Conservation (phyloP, 2,888 invertebrate species). For the Limnephilus lunatus region DNA sequence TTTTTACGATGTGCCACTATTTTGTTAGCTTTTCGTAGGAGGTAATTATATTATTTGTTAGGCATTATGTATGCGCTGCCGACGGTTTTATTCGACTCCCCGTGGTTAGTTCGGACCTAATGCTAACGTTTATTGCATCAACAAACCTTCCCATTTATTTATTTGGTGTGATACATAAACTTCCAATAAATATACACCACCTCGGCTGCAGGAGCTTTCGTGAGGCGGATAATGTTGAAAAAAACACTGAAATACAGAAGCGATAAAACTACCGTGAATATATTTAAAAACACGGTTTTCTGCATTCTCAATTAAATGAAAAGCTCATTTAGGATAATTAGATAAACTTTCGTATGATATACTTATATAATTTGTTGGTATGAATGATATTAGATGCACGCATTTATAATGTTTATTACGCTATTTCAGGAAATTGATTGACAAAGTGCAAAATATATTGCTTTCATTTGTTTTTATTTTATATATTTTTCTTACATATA, state of each 20-base stretch:
- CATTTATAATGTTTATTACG: no score
- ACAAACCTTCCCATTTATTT: constrained; percentile 41
- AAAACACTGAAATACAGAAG: not conserved
- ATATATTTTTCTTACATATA: no score
- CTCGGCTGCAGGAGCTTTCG: not conserved
- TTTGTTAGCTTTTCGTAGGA: not conserved
- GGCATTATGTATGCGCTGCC: constrained; percentile 26
- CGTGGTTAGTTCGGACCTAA: constrained; percentile 38
- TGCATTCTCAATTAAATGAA: not conserved
- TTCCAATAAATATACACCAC: constrained; percentile 13
- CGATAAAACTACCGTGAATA: not conserved
- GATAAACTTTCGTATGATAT: not conserved
- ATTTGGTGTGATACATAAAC: constrained; percentile 40
- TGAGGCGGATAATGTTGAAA: not conserved
- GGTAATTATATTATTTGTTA: constrained; percentile 23
- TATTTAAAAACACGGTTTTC: not conserved
- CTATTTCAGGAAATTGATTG: no score
- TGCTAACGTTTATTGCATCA: constrained; percentile 37
- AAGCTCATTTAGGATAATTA: not conserved
- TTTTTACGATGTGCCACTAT: not conserved
- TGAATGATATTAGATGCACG: no score
- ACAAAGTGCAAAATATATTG: no score
- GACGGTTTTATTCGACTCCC: constrained; percentile 47
- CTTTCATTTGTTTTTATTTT: no score
- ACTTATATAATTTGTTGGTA: no score